Base-by-base conservation (phyloP, 2,113 vertebrate genomes). In the Tapirus terrestris region DNA sequence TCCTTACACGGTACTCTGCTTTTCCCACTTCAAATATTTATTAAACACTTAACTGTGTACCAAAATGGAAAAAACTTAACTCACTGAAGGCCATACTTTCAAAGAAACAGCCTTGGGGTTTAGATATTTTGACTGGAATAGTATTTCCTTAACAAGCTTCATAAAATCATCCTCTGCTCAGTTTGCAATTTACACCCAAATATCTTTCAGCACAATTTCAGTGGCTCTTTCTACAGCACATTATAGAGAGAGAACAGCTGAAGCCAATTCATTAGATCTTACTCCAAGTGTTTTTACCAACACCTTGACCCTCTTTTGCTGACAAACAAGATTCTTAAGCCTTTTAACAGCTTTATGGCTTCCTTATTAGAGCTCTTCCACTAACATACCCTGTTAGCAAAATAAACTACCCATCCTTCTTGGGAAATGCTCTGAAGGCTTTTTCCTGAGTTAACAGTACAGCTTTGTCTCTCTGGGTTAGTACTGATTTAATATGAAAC, bases 261-360 rank as follows among this genome's bases (percentile, higher is more conserved):
- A 33, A 53, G 45, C 27, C 25, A 91, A 72, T 31, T 89, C 85
- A 67, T 48, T 56, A 87, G 45, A 27, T 72, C 1, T 86, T 51
- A 91, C 33, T 90, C 67, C 51, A 60, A 73, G 85, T 84, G 72
- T 48, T 65, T 85, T 96, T 92, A 93, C 36, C 65, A 89, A 85
- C 36, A 85, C 11, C 33, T 80, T 70, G 61, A 27, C 60, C 81
- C 75, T 83, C 45, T 93, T 85, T 75, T 56, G 65, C 58, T 91
- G 82, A 88, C 63, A 95, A 91, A 96, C 95, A 80, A 33, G 31
- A 58, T 67, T 77, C 77, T 91, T 85, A 85, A 87, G 39, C 4
- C 33, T 94, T 97, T 94, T 86, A 81, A 87, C 33, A 96, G 73
- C 29, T 85, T 89, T 92, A 77, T 53, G 73, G 53, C 87, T 92